Conservation (phyloP, 2,797 vertebrate species). For the Todus mexicanus region DNA sequence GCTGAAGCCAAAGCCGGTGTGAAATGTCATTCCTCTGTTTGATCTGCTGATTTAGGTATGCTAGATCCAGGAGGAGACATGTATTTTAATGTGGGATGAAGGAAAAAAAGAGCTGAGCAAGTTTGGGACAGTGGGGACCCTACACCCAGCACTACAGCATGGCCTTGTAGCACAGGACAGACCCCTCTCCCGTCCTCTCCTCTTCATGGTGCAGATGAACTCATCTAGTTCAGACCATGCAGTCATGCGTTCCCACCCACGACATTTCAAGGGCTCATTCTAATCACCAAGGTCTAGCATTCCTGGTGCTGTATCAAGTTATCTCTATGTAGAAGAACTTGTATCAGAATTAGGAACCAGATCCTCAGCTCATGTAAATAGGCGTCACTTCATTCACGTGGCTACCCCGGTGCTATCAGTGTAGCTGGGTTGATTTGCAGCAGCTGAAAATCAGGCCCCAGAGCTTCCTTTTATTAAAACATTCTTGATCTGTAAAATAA, state of each 20-base stretch:
- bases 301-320: background rate
- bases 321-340: background rate
- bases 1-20: background rate
- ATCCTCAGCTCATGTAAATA: background rate
- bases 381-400: background rate
- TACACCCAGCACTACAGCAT: rapidly evolving
- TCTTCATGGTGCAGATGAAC: background rate
- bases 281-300: background rate
- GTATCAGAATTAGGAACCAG: background rate
- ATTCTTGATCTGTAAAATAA: constrained; percentile 44
- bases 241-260: rapidly evolving
- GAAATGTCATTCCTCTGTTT: background rate
- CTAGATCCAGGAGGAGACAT: background rate
- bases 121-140: rapidly evolving
- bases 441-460: constrained; percentile 35
- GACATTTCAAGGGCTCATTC: background rate
- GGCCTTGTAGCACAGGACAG: background rate
- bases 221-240: background rate
- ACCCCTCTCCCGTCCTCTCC: background rate
- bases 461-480: constrained; percentile 40
- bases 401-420: background rate
- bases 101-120: background rate
- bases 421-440: constrained; percentile 13
- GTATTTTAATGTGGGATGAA: background rate
- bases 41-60: background rate